Percentiles rank a stretch among this genome's conserved stretches.
Evolutionary conservation across 2,797 vertebrate species (phyloP).

Genomic region (Simalia tracyae): DNA sequence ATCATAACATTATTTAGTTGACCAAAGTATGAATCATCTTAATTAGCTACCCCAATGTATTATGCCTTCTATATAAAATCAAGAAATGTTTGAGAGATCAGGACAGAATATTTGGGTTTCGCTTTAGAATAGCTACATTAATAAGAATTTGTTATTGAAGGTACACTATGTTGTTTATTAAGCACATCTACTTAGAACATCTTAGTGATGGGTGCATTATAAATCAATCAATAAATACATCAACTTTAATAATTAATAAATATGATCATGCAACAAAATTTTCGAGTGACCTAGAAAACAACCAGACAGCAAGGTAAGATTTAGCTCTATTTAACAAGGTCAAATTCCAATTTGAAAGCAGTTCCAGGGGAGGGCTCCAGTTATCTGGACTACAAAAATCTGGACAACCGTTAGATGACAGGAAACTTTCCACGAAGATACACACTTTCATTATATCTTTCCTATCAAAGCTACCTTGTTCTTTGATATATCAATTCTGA

Average conservation of each 20-base stretch:
- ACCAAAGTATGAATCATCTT: background rate
- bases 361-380: background rate
- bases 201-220: background rate
- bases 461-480: background rate
- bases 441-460: background rate
- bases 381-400: background rate
- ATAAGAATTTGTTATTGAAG: background rate
- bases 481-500: background rate
- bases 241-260: conserved; percentile 32
- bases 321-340: background rate
- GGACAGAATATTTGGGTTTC: background rate
- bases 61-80: background rate
- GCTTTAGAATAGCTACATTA: background rate
- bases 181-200: background rate
- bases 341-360: background rate
- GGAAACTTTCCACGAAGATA: background rate
- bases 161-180: background rate
- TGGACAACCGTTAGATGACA: background rate
- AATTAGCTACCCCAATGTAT: background rate
- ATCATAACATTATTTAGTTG: no score
- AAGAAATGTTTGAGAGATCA: background rate
- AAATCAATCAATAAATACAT: conserved; percentile 38
- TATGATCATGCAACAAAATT: background rate
- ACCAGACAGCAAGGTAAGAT: background rate
- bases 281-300: background rate